These are phyloP conservation scores for Scolanthus callimorphus DNA, from an alignment of 92 coral and sea anemone genomes.

Conservation along the genomic window DNA sequence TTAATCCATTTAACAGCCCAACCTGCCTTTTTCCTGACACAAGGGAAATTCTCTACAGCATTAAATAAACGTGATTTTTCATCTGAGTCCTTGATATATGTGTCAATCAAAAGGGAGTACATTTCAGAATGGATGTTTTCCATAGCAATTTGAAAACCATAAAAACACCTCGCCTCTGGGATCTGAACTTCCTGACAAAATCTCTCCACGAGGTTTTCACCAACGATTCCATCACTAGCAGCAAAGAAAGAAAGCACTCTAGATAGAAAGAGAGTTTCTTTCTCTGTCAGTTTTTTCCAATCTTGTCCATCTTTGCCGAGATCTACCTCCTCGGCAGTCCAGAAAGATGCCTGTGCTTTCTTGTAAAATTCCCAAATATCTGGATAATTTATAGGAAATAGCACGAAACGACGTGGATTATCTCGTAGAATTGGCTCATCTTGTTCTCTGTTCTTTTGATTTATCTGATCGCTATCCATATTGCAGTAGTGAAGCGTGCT, in stretches of 20 bases:
- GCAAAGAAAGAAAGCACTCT: slow-evolving; percentile 98
- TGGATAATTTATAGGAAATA: slow-evolving; percentile 84
- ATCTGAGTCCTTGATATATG: slow-evolving; percentile 62
- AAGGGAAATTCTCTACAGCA: slow-evolving; percentile 96
- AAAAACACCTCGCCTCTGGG: slow-evolving; percentile 99
- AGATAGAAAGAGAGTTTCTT: slow-evolving; percentile 80
- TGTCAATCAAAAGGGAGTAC: slow-evolving; percentile 94
- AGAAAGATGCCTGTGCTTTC: slow-evolving; percentile 97
- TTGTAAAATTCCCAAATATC: slow-evolving; percentile 97
- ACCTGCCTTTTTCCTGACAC: slow-evolving; percentile 89
- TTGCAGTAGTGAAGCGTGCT: too few relatives aligned
- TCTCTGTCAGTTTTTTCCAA: slow-evolving; percentile 71
- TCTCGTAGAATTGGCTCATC: slow-evolving; percentile 94
- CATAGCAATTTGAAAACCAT: slow-evolving; percentile 98
- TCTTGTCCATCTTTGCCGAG: slow-evolving; percentile 66
- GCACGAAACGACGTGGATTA: slow-evolving; percentile 90
- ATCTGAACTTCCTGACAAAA: slow-evolving; percentile 97
- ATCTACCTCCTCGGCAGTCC: slow-evolving; percentile 99
- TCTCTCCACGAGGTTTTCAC: slow-evolving; percentile 93
- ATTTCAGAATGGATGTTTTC: slow-evolving; percentile 99
- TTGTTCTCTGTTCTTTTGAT: too few relatives aligned
- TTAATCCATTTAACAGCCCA: slow-evolving; percentile 99
- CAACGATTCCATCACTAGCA: slow-evolving; percentile 99
- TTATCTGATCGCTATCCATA: too few relatives aligned
- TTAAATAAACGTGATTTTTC: slow-evolving; percentile 75